A percentile compares a stretch with the other conserved stretches of the same genome.
phyloP scores from a whole-genome alignment of 2,888 invertebrate genomes.

The Tortrix viridana region DNA sequence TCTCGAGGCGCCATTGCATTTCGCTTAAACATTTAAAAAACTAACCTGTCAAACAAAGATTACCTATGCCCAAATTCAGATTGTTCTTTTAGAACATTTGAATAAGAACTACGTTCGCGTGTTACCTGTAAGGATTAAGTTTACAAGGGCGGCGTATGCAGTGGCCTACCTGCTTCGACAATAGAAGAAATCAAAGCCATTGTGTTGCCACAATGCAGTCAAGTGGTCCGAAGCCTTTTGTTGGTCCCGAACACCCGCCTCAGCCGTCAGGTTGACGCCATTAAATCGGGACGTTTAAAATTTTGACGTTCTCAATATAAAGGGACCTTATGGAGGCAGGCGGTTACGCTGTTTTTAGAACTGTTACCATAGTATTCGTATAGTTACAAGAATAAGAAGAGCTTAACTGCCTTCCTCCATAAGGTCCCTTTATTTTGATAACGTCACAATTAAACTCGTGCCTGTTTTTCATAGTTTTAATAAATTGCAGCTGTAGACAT shows the following conservation, averaged over 20 bases:
- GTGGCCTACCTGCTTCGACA: slow-evolving; percentile 61
- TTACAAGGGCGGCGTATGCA: slow-evolving; percentile 42
- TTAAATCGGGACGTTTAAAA: slow-evolving; percentile 10
- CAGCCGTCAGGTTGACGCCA: slow-evolving; percentile 38
- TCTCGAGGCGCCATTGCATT: slow-evolving; percentile 20
- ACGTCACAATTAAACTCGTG: slow-evolving; percentile 3
- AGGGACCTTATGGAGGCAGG: no score
- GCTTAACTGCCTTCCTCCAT: no score
- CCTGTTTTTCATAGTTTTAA: slow-evolving; percentile 21
- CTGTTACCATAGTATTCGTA: no score
- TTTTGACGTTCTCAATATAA: no score
- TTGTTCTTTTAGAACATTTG: slow-evolving; percentile 7
- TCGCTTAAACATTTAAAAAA: slow-evolving; percentile 18
- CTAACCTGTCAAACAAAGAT: slow-evolving; percentile 17
- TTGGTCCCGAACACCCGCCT: slow-evolving; percentile 41
- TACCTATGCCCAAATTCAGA: slow-evolving; percentile 11
- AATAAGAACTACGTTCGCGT: slow-evolving; percentile 24
- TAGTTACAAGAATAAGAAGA: no score
- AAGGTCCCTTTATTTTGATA: no score
- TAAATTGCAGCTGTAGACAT: background rate
- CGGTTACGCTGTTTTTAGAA: no score
- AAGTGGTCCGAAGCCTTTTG: slow-evolving; percentile 63
- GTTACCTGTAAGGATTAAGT: slow-evolving; percentile 19
- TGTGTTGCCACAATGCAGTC: slow-evolving; percentile 67
- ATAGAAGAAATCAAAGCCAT: slow-evolving; percentile 68